Percentiles rank a stretch among this genome's conserved stretches.
Evolutionary conservation across 1,140 invertebrate genomes (phyloP).

Genomic region (Cydia splendana): DNA sequence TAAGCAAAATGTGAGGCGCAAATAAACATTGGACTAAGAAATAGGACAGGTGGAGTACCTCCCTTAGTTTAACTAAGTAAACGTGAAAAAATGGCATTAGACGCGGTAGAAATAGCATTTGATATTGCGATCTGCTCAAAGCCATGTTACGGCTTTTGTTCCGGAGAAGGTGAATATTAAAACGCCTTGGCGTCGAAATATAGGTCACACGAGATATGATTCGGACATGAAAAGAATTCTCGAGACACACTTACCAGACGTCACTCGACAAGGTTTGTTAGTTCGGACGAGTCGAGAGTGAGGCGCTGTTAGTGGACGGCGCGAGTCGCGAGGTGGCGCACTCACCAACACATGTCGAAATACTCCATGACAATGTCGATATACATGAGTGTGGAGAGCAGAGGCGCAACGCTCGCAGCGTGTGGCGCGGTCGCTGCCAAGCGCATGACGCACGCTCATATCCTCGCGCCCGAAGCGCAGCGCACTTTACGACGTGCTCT

Average conservation of each 20-base stretch:
- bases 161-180: constrained; percentile 17
- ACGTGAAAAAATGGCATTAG: not conserved
- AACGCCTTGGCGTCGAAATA: constrained; percentile 33
- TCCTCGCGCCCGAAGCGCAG: constrained; percentile 57
- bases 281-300: constrained; percentile 47
- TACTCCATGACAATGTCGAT: constrained; percentile 65
- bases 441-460: constrained; percentile 38
- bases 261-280: constrained; percentile 40
- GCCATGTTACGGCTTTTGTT: constrained; percentile 4
- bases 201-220: constrained; percentile 40
- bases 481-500: constrained; percentile 47
- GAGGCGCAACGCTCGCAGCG: constrained; percentile 36
- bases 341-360: constrained; percentile 78
- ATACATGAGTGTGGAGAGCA: constrained; percentile 44
- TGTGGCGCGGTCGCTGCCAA: constrained; percentile 45
- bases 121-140: not conserved
- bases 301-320: constrained; percentile 57
- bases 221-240: constrained; percentile 32
- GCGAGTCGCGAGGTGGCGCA: constrained; percentile 43
- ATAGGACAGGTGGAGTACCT: too few relatives aligned
- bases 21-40: too few relatives aligned
- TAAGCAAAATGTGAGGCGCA: too few relatives aligned
- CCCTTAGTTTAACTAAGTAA: too few relatives aligned
- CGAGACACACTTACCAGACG: constrained; percentile 40
- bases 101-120: not conserved